Conservation (phyloP, 1,140 invertebrate genomes). For the Listronotus oregonensis region DNA sequence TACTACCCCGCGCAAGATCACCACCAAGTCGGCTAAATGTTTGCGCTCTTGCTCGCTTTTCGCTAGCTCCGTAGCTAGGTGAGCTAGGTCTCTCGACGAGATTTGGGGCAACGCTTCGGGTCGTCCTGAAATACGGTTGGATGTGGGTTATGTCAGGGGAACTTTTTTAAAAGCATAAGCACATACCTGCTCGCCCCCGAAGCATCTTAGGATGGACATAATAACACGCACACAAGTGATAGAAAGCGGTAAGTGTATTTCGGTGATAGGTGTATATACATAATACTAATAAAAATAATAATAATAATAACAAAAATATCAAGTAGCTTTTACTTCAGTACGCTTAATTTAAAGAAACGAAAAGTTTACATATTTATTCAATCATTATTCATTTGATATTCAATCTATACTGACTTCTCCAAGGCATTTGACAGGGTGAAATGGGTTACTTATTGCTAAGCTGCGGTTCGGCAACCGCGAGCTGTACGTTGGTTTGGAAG, state of each 20-base stretch:
- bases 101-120: conserved; percentile 68
- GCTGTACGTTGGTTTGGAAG: too few species aligned
- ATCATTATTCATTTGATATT: too few species aligned
- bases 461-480: too few species aligned
- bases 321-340: too few species aligned
- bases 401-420: too few species aligned
- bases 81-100: conserved; percentile 65
- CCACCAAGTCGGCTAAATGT: conserved; percentile 69
- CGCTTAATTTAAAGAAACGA: too few species aligned
- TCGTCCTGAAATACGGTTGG: conserved; percentile 63
- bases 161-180: conserved; percentile 34
- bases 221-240: conserved; percentile 5
- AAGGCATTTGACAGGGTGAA: too few species aligned
- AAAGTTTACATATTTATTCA: too few species aligned
- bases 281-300: not conserved
- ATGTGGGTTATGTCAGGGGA: not conserved
- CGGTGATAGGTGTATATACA: not conserved
- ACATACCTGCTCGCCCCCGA: conserved; percentile 46
- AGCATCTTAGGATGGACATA: conserved; percentile 4
- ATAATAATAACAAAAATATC: too few species aligned
- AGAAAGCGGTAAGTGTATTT: not conserved
- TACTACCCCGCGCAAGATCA: conserved; percentile 66
- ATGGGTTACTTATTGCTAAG: too few species aligned
- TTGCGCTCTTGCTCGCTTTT: conserved; percentile 67
- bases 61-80: conserved; percentile 63